Evolutionary conservation across 1,140 invertebrate genomes (phyloP), one percentile per base, ranked within the genome.

Genomic region (Cecropterus lyciades): DNA sequence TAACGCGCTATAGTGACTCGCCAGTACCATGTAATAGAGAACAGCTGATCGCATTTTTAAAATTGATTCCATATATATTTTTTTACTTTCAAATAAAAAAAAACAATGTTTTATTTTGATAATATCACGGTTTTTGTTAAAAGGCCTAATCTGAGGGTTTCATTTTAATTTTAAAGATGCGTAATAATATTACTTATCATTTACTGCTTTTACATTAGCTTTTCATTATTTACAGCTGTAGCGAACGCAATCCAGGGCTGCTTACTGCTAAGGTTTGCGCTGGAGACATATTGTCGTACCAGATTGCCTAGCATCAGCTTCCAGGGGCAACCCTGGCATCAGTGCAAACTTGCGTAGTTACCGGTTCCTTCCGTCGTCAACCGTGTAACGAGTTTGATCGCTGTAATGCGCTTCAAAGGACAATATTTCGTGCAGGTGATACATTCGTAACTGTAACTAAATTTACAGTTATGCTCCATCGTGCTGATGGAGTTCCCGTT

Each of bases 201-300:
- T 10, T 11, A 37, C 11, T 37, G 33, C 33, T 37, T 74, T 68
- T 24, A 69, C 59, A 48, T 46, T 66, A 43, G 63, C 64, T 62
- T 51, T 71, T 60, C 43, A 68, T 79, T 69, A 57, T 69, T 82
- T 82, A 48, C 82, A 87, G 84, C 37, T 81, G 10, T 66, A 65
- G 27, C 11, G 70, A 80, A 42, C 52, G 77, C 24, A 87, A 87
- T 17, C 83, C 85, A 0, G 85, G 85, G 7, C 70, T 85, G 24
- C 70, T 87, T 10, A 65, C 75, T 8, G 71, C 75, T 33, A 80
- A 72, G 43, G 72, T 87, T 0, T 69, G 17, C 30, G 68, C 70
- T 11, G 53, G 68, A 11, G 56, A 79, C 43, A 72, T 67, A 59
- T 49, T 86, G 17, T 67, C 84, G 0, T 63, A 78, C 40, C 64